Evolutionary conservation across 2,888 invertebrate species (phyloP), one percentile per base, ranked within the genome.

Genomic region (Trypoxylon attenuatum): DNA sequence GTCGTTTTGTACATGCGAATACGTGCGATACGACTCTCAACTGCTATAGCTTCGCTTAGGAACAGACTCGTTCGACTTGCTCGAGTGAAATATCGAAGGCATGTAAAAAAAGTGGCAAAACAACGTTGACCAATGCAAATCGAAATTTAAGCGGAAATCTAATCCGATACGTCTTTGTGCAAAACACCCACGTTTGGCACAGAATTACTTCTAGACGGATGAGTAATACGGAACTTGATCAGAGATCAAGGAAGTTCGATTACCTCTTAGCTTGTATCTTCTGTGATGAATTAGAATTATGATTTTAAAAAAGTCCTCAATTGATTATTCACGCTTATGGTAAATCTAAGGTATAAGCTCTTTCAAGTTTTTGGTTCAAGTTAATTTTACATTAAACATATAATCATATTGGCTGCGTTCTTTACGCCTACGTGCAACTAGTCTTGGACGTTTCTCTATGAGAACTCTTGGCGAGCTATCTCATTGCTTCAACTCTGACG

Each of bases 191-290:
- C 66, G 19, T 42, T 42, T 5, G 65, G 23, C 25, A 47, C 5
- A 53, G 41, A 53, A 65, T 65, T 66, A 57, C 57, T 52, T 65
- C 65, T 39, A 65, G 29, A 25, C 49, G 53, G 47, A 66, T 66
- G 66, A 66, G 66, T 65, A 66, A 66, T 66, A 63, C 13, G 53
- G 45, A 39, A 45, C 41, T 49, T 39, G 65, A 53, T 57, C 65
- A 66, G 52, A 65, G 56, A 52, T 65, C 54, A 38, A 50, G 41
- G 65, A 18, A 39, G 57, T 65, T 57, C 57, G 65, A 66, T 64
- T 50, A 65, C 43, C 53, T 23, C 47, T 47, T 45, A 29, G n/a
- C 19, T 21, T 16, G 16, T 29, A 2, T 41, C 38, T 16, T 21
- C n/a, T n/a, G n/a, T n/a, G n/a, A n/a, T n/a, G n/a, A n/a, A n/a